Evolutionary conservation across 2,797 vertebrate genomes (phyloP).

Genomic region (Nannoperca obscura): DNA sequence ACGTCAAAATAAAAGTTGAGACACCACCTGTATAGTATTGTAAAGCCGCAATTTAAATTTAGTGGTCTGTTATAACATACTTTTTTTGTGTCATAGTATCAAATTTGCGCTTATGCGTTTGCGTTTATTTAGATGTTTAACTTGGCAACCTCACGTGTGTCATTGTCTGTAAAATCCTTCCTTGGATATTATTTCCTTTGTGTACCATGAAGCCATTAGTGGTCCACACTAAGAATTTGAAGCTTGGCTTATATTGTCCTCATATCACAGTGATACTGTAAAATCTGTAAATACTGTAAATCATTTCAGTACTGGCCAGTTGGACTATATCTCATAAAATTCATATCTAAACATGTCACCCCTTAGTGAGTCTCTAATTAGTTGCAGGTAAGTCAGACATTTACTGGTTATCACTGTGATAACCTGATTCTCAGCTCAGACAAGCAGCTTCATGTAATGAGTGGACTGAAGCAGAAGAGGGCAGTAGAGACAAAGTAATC

Average conservation of each 20-base stretch:
- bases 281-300: no score
- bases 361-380: not conserved
- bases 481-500: slow-evolving; percentile 59
- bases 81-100: no score
- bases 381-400: not conserved
- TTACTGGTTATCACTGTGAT: not conserved
- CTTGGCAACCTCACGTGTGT: not conserved
- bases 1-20: not conserved
- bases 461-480: slow-evolving; percentile 56
- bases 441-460: slow-evolving; percentile 48
- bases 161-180: not conserved
- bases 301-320: not conserved
- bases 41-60: not conserved
- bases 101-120: no score
- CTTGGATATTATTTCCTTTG: not conserved
- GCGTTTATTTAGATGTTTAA: not conserved
- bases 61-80: no score
- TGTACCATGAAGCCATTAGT: not conserved
- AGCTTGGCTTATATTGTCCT: not conserved
- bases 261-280: no score
- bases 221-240: not conserved
- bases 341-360: not conserved
- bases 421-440: not conserved
- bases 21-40: not conserved
- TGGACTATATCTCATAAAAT: not conserved